phyloP scores from a whole-genome alignment of 2,888 invertebrate genomes.

The Erannis defoliaria region DNA sequence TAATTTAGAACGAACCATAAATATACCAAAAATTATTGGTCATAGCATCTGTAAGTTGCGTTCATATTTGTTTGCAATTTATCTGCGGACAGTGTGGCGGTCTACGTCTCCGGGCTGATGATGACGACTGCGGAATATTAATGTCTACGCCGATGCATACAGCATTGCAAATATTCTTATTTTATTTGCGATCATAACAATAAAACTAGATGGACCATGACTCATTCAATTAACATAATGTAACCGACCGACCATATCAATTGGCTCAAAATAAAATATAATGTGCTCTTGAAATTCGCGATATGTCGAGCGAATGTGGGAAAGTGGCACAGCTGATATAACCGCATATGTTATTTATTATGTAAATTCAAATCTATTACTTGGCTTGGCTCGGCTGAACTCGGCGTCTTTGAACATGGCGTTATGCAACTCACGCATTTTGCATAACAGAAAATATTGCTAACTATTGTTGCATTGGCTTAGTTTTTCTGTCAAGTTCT shows the following conservation, averaged over 20 bases:
- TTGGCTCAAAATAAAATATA: slow-evolving; percentile 37
- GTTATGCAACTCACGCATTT: slow-evolving; percentile 51
- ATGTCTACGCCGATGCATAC: background rate
- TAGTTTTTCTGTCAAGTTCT: slow-evolving; percentile 25
- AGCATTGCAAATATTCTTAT: background rate
- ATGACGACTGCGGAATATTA: too few species aligned
- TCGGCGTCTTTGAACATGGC: slow-evolving; percentile 49
- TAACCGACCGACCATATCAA: slow-evolving; percentile 23
- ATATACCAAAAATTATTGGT: too few species aligned
- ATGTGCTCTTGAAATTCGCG: slow-evolving; percentile 42
- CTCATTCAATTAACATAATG: slow-evolving; percentile 20
- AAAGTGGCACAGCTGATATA: slow-evolving; percentile 61
- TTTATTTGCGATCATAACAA: background rate
- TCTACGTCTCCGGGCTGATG: too few species aligned
- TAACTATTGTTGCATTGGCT: slow-evolving; percentile 17
- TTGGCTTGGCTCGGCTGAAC: slow-evolving; percentile 5
- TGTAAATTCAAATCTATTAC: slow-evolving; percentile 53
- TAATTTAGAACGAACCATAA: too few species aligned
- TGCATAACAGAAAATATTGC: slow-evolving; percentile 41
- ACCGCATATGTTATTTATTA: slow-evolving; percentile 56
- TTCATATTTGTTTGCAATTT: too few species aligned
- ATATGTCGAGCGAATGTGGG: slow-evolving; percentile 40
- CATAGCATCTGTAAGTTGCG: too few species aligned
- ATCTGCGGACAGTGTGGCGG: too few species aligned
- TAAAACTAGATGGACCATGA: slow-evolving; percentile 13